These are phyloP conservation scores for Nothobranchius furzeri DNA, from an alignment of 2,113 vertebrate genomes.

Conservation along the genomic window DNA sequence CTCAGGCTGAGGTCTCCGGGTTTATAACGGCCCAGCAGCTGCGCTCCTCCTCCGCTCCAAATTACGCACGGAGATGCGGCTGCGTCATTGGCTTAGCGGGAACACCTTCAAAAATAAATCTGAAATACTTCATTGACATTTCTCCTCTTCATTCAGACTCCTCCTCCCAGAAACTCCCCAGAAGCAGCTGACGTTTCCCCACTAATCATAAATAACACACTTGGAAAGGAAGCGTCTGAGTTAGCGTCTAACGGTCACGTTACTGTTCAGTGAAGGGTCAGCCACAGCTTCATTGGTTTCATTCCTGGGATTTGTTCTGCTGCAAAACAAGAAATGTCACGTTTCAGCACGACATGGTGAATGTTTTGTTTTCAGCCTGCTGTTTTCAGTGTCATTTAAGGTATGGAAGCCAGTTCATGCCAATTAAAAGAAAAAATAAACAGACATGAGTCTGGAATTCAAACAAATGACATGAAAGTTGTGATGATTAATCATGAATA, in stretches of 20 bases:
- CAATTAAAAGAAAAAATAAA: too few relatives aligned
- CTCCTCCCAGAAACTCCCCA: too few relatives aligned
- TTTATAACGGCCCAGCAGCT: slow-evolving; percentile 39
- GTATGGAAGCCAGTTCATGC: neutral
- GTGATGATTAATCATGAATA: too few relatives aligned
- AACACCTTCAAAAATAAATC: slow-evolving; percentile 46
- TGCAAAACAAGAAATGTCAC: neutral
- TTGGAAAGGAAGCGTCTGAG: too few relatives aligned
- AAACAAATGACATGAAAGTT: too few relatives aligned
- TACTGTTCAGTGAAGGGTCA: neutral
- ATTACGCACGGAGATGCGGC: slow-evolving; percentile 24
- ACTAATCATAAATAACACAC: too few relatives aligned
- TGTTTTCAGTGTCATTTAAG: neutral
- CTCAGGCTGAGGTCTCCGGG: neutral
- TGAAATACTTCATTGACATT: neutral
- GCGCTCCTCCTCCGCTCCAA: neutral
- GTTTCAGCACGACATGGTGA: neutral
- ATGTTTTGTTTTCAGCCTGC: slow-evolving; percentile 16
- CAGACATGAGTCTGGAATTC: too few relatives aligned
- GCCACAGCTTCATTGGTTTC: slow-evolving; percentile 1
- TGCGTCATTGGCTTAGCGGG: slow-evolving; percentile 32
- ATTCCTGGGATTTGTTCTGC: neutral
- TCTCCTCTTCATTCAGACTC: neutral
- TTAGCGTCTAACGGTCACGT: too few relatives aligned
- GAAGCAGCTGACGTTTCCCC: neutral